Evolutionary conservation across 2,888 invertebrate species (phyloP), one percentile per base, ranked within the genome.

Genomic region (Onthophagus sagittarius): DNA sequence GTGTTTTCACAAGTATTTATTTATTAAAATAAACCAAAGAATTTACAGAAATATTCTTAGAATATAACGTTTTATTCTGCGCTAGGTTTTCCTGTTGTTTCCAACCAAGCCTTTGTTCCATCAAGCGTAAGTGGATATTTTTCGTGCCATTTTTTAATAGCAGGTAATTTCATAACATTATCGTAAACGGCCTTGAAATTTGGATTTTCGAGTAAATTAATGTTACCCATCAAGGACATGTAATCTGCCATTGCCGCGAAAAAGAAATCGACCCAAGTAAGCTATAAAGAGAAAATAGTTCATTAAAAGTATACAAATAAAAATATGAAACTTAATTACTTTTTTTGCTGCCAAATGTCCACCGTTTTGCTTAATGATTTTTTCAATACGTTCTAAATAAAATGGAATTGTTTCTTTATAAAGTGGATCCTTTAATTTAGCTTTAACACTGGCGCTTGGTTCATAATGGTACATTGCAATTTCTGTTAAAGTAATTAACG

Each of bases 291-390:
- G 23, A 23, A 23, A 23, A 3, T 23, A 23, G 3, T 2, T 1
- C 23, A 3, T 23, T 7, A 53, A 53, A 53, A 53, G 9, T 53
- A 4, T 53, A 11, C 11, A 11, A 9, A 11, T 5, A 67, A 14
- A 31, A 15, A 23, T 31, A 15, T 23, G 3, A 23, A 23, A 23
- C 23, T 23, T 67, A 9, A 13, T 62, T 77, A 87, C 87, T 83
- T 86, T 86, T 78, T 85, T 85, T 78, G 86, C 83, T 76, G 87
- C 89, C 75, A 91, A 85, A 79, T 89, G 88, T 11, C 91, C 91
- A 9, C 86, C 87, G 79, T 90, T 90, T 73, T 88, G 86, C 81
- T 89, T 88, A 2, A 89, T 86, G 65, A 89, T 85, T 5, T 86
- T 85, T 70, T 91, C 88, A 1, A 92, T 83, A 79, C 87, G 89